Percentiles rank a stretch among this genome's conserved stretches.
Evolutionary conservation across 92 coral and sea anemone species (phyloP).

Genomic region (Muricea muricata): DNA sequence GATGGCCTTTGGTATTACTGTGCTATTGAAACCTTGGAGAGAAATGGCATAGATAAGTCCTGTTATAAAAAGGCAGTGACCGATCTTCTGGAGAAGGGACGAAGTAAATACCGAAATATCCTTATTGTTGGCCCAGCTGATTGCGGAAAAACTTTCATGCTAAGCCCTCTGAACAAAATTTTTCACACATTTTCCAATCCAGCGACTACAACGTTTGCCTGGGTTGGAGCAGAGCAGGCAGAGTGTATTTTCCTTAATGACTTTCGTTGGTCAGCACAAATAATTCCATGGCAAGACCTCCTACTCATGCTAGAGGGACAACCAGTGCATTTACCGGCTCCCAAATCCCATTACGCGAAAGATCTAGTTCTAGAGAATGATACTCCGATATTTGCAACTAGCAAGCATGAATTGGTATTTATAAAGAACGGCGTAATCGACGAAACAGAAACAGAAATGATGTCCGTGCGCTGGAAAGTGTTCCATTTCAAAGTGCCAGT

Average conservation of each 20-base stretch:
- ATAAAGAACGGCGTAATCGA: slow-evolving; percentile 28
- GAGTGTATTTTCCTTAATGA: no score
- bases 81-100: slow-evolving; percentile 30
- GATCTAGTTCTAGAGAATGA: slow-evolving; percentile 28
- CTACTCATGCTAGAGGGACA: slow-evolving; percentile 27
- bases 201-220: slow-evolving; percentile 34
- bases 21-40: not conserved
- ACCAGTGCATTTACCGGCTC: slow-evolving; percentile 24
- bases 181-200: slow-evolving; percentile 39
- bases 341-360: slow-evolving; percentile 10
- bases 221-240: slow-evolving; percentile 30
- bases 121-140: slow-evolving; percentile 48
- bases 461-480: slow-evolving; percentile 39
- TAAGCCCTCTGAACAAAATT: slow-evolving; percentile 8
- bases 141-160: slow-evolving; percentile 56
- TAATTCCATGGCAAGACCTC: slow-evolving; percentile 49
- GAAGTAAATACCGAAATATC: slow-evolving; percentile 52
- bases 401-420: not conserved
- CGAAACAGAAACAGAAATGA: slow-evolving; percentile 52
- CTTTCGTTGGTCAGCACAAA: no score
- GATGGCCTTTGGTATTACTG: slow-evolving; percentile 14
- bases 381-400: slow-evolving; percentile 38
- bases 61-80: slow-evolving; percentile 7
- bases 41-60: slow-evolving; percentile 1
- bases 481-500: no score